phyloP scores from a whole-genome alignment of 2,113 vertebrate species.

The Eira barbara region DNA sequence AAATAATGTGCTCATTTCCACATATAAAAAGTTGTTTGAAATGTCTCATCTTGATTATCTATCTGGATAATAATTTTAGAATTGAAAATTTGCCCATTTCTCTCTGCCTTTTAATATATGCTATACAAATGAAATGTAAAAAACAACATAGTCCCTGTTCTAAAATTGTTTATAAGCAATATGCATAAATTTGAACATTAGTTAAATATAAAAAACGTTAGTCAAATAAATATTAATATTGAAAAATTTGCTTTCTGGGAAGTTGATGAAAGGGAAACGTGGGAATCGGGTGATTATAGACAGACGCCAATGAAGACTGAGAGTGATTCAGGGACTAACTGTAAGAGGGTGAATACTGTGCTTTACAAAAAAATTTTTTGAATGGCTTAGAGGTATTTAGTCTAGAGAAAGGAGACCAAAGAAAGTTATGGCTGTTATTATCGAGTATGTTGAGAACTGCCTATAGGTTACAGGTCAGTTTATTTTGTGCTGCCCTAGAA shows the following conservation, averaged over 20 bases:
- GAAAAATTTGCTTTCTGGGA: neutral
- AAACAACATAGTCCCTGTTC: neutral
- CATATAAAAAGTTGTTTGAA: neutral
- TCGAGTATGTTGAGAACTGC: neutral
- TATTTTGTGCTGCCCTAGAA: neutral
- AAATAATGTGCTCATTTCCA: neutral
- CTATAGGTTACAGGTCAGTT: neutral
- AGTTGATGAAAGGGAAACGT: neutral
- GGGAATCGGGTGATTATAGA: neutral
- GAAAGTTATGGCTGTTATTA: neutral
- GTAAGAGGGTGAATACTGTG: neutral
- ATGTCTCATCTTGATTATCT: neutral
- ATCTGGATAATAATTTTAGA: neutral
- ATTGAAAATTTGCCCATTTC: neutral
- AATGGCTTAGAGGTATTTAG: neutral
- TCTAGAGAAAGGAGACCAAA: neutral
- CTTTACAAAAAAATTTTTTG: neutral
- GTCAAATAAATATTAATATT: neutral
- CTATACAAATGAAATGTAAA: neutral
- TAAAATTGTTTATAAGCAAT: neutral
- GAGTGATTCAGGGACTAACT: neutral
- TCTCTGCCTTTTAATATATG: neutral
- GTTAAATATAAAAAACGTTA: neutral
- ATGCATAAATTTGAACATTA: neutral
- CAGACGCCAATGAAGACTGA: neutral